Base-by-base conservation (phyloP, 2,797 vertebrate species). In the Coregonus suidteri region DNA sequence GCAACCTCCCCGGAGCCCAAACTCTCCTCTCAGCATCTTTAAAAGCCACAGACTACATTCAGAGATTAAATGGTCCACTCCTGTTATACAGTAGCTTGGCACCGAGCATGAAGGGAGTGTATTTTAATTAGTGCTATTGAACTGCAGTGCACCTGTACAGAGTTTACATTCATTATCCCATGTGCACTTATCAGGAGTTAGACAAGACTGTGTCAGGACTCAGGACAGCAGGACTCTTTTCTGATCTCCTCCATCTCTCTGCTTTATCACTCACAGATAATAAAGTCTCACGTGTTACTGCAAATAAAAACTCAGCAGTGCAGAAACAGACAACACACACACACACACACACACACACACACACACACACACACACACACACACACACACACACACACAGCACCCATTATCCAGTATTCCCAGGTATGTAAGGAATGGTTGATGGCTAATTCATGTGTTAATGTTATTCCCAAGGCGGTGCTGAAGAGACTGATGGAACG, bases 401-500 rank as follows among this genome's bases (percentile, higher is more conserved):
- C 65, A 47, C 64, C 75, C 73, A 78, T 74, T 77, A 74, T 77
- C 68, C 75, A 76, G 15, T 79, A 20, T 82, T 84, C 78, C 83
- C 80, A 71, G 77, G 71, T 75, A 34, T 77, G 76, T 71, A 71
- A 52, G 54, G 72, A 65, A 73, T 59, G 76, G 78, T 82, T 79
- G 4, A 56, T 30, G 62, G 77, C 82, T 91, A 86, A 89, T 89
- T 91, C 52, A 82, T 89, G 87, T 82, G 85, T 82, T 90, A 86
- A 85, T 82, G 82, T 88, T 84, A 88, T 83, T 91, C 84, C 88
- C 86, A 81, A 71, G 77, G 83, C 80, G 81, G 72, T 73, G 76
- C 80, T 90, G 83, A 90, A 91, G 90, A 89, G 90, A 84, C 83
- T 90, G 82, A 90, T 88, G 85, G 89, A 91, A 84, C 84, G 86